phyloP scores from a whole-genome alignment of 2,797 vertebrate species.

The Ptychobarbus kaznakovi region DNA sequence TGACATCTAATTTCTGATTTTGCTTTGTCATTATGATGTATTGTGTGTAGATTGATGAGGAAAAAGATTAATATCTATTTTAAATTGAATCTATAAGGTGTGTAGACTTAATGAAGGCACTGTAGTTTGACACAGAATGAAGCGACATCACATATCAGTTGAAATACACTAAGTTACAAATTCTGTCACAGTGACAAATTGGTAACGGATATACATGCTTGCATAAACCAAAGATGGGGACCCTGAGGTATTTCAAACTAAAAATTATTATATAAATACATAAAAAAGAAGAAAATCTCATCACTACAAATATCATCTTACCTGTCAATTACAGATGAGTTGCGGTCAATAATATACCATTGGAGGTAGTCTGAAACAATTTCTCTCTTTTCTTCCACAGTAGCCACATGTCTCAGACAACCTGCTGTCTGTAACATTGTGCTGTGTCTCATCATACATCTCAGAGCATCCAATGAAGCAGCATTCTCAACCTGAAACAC shows the following conservation, averaged over 20 bases:
- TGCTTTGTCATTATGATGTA: slow-evolving; percentile 1
- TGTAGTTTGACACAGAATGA: slow-evolving; percentile 13
- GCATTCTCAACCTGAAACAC: too few relatives aligned
- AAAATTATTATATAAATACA: background rate
- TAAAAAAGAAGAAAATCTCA: background rate
- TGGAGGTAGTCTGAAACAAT: slow-evolving; percentile 42
- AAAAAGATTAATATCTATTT: slow-evolving; percentile 9
- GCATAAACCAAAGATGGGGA: slow-evolving; percentile 16
- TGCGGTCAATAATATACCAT: slow-evolving; percentile 48
- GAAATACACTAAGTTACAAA: slow-evolving; percentile 1
- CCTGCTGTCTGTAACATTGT: slow-evolving; percentile 15
- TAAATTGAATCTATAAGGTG: slow-evolving; percentile 10
- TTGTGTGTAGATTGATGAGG: slow-evolving; percentile 17
- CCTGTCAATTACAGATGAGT: slow-evolving; percentile 46
- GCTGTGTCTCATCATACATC: too few relatives aligned
- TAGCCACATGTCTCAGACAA: slow-evolving; percentile 42
- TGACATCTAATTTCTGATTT: slow-evolving; percentile 13
- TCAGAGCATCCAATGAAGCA: too few relatives aligned
- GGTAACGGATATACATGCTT: slow-evolving; percentile 9
- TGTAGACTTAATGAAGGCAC: slow-evolving; percentile 9
- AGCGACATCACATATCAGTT: slow-evolving; percentile 1
- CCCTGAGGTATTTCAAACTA: background rate
- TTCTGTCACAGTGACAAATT: slow-evolving; percentile 10
- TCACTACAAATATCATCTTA: slow-evolving; percentile 12
- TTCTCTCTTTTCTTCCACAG: slow-evolving; percentile 41